Base-by-base conservation (phyloP, 2,113 vertebrate species). In the Passer domesticus region DNA sequence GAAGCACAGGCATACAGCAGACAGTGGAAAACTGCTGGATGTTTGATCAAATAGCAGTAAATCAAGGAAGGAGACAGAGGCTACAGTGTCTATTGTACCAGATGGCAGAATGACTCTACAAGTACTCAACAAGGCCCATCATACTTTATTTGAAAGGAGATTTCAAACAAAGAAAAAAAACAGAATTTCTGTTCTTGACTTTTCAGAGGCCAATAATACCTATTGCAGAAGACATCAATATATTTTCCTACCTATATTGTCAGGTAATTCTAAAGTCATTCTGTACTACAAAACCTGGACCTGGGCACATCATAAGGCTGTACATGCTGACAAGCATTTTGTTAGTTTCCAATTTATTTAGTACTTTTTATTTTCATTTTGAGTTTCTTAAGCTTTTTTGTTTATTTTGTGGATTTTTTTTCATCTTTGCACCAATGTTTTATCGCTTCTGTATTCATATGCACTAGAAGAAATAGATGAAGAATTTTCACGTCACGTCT, bases 211-310 rank as follows among this genome's bases (percentile, higher is more conserved):
- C 11, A 55, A 23, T 16, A 64, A n/a, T 11, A 49, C 2, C 30
- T 81, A 68, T 24, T 74, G 21, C 8, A 64, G 59, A 87, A 81
- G 21, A 50, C 4, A 52, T 9, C 0, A 1, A 24, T 41, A 4
- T 33, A 7, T 50, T 81, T 90, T 55, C 39, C 35, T 60, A 14
- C 15, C 22, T 52, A 4, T 21, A 14, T 39, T 60, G 7, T 44
- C 39, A 43, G 1, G 15, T 30, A 81, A 25, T 60, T 69, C 39
- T 56, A 60, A 83, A 64, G 19, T 31, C 4, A 1, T 16, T 60
- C 12, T 0, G 0, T 23, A 30, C 7, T 14, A 35, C n/a, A 66
- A 75, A 67, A 23, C 5, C 23, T 2, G 0, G 19, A 56, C 14
- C 20, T 62, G 9, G 6, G 21, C 31, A 67, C 49, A 27, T 8